Conservation (phyloP, 1,140 invertebrate genomes). For the Gonatopus flavifemur region DNA sequence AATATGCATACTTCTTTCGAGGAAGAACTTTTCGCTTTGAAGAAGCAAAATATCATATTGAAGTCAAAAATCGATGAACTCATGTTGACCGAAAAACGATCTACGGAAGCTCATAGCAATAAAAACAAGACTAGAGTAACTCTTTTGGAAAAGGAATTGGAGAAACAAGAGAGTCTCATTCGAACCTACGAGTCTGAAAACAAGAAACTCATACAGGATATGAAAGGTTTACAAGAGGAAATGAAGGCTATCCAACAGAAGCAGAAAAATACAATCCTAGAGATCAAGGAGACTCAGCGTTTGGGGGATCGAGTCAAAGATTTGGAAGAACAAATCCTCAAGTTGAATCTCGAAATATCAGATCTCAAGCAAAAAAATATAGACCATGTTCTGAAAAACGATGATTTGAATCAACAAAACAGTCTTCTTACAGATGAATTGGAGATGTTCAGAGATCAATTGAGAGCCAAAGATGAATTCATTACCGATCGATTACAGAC, state of each 20-base stretch:
- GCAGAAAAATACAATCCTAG: conserved; percentile 26
- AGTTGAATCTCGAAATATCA: conserved; percentile 43
- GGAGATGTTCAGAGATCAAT: conserved; percentile 53
- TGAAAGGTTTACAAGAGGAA: conserved; percentile 44
- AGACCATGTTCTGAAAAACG: conserved; percentile 42
- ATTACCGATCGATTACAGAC: conserved; percentile 47
- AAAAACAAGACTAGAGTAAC: conserved; percentile 33
- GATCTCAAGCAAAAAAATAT: conserved; percentile 45
- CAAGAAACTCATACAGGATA: conserved; percentile 46
- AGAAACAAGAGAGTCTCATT: conserved; percentile 48
- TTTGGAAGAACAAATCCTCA: conserved; percentile 45
- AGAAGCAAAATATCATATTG: conserved; percentile 52
- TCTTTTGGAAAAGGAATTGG: conserved; percentile 44
- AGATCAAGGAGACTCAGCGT: conserved; percentile 32
- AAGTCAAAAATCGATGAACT: conserved; percentile 50
- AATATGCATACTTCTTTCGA: conserved; percentile 48
- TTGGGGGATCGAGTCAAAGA: conserved; percentile 45
- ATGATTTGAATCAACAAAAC: conserved; percentile 48
- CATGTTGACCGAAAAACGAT: conserved; percentile 30
- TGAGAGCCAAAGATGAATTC: conserved; percentile 50
- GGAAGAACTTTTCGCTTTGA: conserved; percentile 48
- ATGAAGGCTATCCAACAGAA: conserved; percentile 33
- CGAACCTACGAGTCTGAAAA: conserved; percentile 49
- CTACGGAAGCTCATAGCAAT: conserved; percentile 10
- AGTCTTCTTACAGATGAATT: conserved; percentile 48